phyloP scores from a whole-genome alignment of 2,888 invertebrate genomes.

The Toxonevra muliebris region DNA sequence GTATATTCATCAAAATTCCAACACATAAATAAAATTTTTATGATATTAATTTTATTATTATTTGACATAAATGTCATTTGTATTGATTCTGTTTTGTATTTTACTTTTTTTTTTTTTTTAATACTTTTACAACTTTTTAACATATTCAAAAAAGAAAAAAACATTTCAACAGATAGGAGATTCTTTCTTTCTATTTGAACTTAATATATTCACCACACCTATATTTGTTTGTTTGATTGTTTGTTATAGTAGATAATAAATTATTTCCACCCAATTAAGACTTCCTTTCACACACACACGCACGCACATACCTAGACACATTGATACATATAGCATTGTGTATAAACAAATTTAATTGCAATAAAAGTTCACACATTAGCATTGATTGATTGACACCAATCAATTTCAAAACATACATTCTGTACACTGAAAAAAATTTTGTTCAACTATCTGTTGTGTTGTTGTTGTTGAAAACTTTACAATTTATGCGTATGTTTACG shows the following conservation, averaged over 20 bases:
- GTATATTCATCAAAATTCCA: too few relatives aligned
- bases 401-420: slow-evolving; percentile 38
- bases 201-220: background rate
- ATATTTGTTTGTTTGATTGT: background rate
- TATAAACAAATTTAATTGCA: slow-evolving; percentile 38
- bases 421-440: slow-evolving; percentile 21
- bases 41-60: too few relatives aligned
- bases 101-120: too few relatives aligned
- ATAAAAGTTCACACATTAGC: slow-evolving; percentile 45
- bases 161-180: too few relatives aligned
- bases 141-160: too few relatives aligned
- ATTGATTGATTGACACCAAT: slow-evolving; percentile 49
- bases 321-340: background rate
- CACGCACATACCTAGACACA: background rate
- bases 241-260: background rate
- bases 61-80: too few relatives aligned
- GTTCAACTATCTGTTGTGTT: slow-evolving; percentile 10
- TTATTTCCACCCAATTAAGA: slow-evolving; percentile 18
- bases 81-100: too few relatives aligned
- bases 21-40: too few relatives aligned
- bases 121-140: too few relatives aligned
- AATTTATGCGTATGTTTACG: background rate
- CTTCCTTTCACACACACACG: background rate
- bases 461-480: slow-evolving; percentile 2
- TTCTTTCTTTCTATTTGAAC: too few relatives aligned